These are phyloP conservation scores for Osmerus eperlanus DNA, from an alignment of 2,113 vertebrate species.

Conservation along the genomic window DNA sequence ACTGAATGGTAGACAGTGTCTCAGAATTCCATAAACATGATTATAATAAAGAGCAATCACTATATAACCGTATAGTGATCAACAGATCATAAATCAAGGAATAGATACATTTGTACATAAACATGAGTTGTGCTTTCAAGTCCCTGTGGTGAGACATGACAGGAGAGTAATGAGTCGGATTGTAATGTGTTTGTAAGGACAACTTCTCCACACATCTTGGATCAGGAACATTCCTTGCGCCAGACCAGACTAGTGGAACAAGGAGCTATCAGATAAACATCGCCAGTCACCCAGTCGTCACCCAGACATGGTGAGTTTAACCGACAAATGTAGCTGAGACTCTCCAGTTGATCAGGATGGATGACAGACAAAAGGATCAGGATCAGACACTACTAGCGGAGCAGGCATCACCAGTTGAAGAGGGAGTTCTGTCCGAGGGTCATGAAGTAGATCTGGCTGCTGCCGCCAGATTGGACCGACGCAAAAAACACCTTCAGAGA, in stretches of 20 bases:
- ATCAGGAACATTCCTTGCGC: no score
- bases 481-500: constrained; percentile 87
- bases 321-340: no score
- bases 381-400: constrained; percentile 6
- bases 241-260: neutral
- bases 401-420: constrained; percentile 81
- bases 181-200: neutral
- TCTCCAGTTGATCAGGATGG: no score
- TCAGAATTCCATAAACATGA: neutral
- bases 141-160: constrained; percentile 5
- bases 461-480: constrained; percentile 83
- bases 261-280: neutral
- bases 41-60: neutral
- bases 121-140: constrained; percentile 22
- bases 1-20: constrained; percentile 8
- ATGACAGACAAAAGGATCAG: no score
- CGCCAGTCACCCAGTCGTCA: neutral
- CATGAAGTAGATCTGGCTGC: constrained; percentile 97
- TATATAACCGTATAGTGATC: neutral
- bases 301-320: no score
- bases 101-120: neutral
- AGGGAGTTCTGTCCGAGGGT: constrained; percentile 86
- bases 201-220: no score
- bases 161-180: neutral
- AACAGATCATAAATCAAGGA: neutral